phyloP scores from a whole-genome alignment of 2,888 invertebrate genomes.

The Drosophila formosana region DNA sequence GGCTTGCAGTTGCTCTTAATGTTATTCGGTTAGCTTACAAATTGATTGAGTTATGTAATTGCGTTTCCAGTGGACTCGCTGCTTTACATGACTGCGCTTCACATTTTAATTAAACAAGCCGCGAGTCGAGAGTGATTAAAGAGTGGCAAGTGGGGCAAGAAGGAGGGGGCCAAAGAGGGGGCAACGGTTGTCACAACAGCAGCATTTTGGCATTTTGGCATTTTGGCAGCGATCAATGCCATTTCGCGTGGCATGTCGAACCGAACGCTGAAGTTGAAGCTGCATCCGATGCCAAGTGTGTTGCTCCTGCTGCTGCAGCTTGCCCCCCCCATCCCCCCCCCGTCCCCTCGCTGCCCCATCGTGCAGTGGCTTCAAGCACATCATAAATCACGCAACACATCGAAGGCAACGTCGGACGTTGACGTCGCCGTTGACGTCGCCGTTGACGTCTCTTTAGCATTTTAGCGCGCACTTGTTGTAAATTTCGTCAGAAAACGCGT shows the following conservation, averaged over 20 bases:
- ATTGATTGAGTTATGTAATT: slow-evolving; percentile 84
- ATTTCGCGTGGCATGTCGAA: slow-evolving; percentile 72
- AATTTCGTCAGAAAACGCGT: slow-evolving; percentile 76
- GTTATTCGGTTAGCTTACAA: slow-evolving; percentile 65
- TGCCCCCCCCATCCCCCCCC: neutral
- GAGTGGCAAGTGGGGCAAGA: neutral
- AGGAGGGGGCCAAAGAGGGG: neutral
- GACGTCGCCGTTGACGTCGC: slow-evolving; percentile 23
- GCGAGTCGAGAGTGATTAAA: neutral
- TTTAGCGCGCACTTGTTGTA: slow-evolving; percentile 77
- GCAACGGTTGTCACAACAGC: neutral
- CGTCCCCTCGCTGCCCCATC: neutral
- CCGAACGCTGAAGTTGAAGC: slow-evolving; percentile 36
- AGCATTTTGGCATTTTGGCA: slow-evolving; percentile 48
- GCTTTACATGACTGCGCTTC: slow-evolving; percentile 74
- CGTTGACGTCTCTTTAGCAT: slow-evolving; percentile 70
- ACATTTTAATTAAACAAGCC: slow-evolving; percentile 73
- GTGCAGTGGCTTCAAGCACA: slow-evolving; percentile 63
- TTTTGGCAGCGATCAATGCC: slow-evolving; percentile 76
- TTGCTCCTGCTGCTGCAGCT: slow-evolving; percentile 20
- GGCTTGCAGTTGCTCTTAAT: neutral
- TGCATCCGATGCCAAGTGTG: slow-evolving; percentile 29
- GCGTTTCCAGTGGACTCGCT: slow-evolving; percentile 42
- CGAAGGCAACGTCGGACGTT: slow-evolving; percentile 32
- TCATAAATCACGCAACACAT: slow-evolving; percentile 72